Evolutionary conservation across 2,797 vertebrate species (phyloP).

Genomic region (Cossypha polioptera): DNA sequence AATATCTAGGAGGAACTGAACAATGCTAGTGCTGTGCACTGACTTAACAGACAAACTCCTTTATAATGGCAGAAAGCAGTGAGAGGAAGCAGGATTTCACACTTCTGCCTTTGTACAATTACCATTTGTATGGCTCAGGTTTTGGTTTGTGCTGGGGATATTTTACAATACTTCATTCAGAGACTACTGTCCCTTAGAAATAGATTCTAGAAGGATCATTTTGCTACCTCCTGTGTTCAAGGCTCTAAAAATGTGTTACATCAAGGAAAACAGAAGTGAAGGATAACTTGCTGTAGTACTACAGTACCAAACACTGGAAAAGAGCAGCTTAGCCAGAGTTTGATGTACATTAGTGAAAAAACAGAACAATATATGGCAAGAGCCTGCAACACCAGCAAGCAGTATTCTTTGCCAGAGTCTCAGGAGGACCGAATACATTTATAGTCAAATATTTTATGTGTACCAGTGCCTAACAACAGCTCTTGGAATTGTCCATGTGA

Average conservation of each 20-base stretch:
- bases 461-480: not conserved
- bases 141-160: not conserved
- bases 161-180: not conserved
- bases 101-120: not conserved
- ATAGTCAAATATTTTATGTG: not conserved
- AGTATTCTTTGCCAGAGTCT: not conserved
- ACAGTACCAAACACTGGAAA: not conserved
- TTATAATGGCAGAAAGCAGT: not conserved
- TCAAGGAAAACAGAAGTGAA: not conserved
- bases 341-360: not conserved
- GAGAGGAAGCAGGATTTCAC: not conserved
- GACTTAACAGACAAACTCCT: not conserved
- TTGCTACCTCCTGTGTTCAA: not conserved
- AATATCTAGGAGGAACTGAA: not conserved
- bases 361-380: not conserved
- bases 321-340: not conserved
- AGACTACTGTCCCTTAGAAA: not conserved
- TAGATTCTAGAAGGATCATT: not conserved
- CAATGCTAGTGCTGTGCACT: not conserved
- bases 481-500: not conserved
- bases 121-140: not conserved
- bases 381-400: not conserved
- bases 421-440: rapidly evolving
- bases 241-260: not conserved
- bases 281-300: not conserved